These are phyloP conservation scores for Toxotes jaculatrix DNA, from an alignment of 2,113 vertebrate species.

Conservation along the genomic window DNA sequence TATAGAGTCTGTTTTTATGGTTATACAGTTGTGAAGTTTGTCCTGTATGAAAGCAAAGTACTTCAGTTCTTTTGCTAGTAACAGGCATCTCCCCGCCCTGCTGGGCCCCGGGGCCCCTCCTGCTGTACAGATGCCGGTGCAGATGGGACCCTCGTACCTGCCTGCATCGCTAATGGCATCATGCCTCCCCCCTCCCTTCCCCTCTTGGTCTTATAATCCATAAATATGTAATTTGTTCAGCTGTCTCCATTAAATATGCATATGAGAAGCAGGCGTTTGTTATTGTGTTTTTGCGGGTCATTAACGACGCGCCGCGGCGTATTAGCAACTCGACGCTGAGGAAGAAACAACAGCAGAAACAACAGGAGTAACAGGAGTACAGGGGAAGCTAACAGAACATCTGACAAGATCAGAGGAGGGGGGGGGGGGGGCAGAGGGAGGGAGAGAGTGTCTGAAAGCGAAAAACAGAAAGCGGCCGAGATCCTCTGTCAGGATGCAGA, in stretches of 20 bases:
- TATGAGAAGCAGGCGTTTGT: constrained; percentile 93
- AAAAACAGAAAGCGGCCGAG: background rate
- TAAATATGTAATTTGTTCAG: constrained; percentile 99
- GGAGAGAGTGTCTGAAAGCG: background rate
- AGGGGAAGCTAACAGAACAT: constrained; percentile 22
- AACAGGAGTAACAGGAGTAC: constrained; percentile 36
- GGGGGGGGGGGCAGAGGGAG: background rate
- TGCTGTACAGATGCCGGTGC: constrained; percentile 95
- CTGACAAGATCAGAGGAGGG: constrained; percentile 20
- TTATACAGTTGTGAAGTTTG: constrained; percentile 1
- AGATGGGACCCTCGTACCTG: constrained; percentile 98
- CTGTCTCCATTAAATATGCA: constrained; percentile 99
- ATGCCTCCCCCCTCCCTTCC: constrained; percentile 54
- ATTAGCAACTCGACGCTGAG: constrained; percentile 74
- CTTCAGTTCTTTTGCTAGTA: background rate
- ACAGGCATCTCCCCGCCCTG: constrained; percentile 38
- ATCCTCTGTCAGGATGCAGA: constrained; percentile 8
- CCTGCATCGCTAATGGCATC: constrained; percentile 94
- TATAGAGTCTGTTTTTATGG: background rate
- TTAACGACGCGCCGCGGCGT: constrained; percentile 93
- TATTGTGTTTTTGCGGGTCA: constrained; percentile 86
- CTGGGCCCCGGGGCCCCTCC: constrained; percentile 72
- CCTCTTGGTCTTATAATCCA: constrained; percentile 89
- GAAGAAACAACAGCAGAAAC: constrained; percentile 46
- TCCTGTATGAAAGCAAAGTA: constrained; percentile 11